Conservation (phyloP, 2,113 vertebrate genomes). For the Pithys albifrons region DNA sequence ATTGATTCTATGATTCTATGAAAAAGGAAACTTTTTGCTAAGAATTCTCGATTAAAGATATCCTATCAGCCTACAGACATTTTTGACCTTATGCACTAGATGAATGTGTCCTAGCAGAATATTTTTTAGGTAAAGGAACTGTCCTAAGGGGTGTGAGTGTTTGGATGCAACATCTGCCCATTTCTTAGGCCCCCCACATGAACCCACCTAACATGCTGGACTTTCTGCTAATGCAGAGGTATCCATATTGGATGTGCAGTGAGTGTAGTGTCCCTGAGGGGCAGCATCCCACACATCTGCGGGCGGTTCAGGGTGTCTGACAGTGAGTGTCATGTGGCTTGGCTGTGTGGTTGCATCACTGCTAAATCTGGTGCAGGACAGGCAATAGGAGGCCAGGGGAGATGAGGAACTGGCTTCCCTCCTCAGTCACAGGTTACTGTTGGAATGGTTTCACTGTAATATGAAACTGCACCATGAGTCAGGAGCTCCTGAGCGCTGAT, state of each 20-base stretch:
- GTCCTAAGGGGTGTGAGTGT: not conserved
- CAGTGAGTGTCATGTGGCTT: rapidly evolving
- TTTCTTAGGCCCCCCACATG: not conserved
- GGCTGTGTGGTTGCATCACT: not conserved
- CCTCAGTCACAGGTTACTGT: not conserved
- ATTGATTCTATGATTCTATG: too few species aligned
- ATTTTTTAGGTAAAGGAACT: not conserved
- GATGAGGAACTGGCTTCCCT: not conserved
- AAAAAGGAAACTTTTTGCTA: too few species aligned
- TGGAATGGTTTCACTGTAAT: not conserved
- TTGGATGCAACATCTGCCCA: not conserved
- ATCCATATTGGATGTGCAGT: rapidly evolving
- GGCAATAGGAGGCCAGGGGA: not conserved
- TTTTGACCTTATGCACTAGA: not conserved
- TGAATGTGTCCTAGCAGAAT: not conserved
- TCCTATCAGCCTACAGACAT: not conserved
- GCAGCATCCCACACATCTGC: not conserved
- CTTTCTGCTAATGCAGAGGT: not conserved
- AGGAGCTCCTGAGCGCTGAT: not conserved
- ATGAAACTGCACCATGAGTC: not conserved
- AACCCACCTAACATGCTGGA: not conserved
- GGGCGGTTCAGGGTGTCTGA: not conserved
- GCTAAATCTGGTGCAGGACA: not conserved
- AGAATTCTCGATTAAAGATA: not conserved
- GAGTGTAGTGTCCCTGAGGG: not conserved